Base-by-base conservation (phyloP, 2,797 vertebrate species). In the Remorina albescens region DNA sequence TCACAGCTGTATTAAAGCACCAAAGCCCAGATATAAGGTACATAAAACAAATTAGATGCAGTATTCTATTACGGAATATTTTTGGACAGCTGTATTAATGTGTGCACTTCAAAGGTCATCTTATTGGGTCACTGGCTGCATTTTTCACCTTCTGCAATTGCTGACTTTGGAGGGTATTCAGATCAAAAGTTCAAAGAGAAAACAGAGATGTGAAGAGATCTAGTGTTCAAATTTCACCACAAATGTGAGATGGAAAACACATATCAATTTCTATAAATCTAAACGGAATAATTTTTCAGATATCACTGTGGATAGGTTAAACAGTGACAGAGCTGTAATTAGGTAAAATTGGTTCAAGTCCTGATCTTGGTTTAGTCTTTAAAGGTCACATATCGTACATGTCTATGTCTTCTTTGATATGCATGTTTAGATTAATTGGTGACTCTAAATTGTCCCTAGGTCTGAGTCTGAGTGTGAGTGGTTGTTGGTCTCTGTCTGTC, bases 1-100 rank as follows among this genome's bases (percentile, higher is more conserved):
- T 94, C 90, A 85, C 88, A 86, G 89, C 88, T 85, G 83, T 78
- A 90, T 93, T 92, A 92, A 91, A 91, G 86, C 86, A 88, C 79
- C 82, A 73, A 88, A 89, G 88, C 88, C 89, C 74, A 89, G 82
- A 93, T 92, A 87, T 86, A 86, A 90, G 85, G 77, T 86, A 86
- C 86, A 87, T 86, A 83, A 84, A 85, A 92, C 86, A 91, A 90
- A 92, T 92, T 92, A 89, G 90, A 93, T 89, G 91, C 86, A 86
- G 86, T 88, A 76, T 86, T 78, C 63, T 60, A 67, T 77, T 84
- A 58, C 83, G 65, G 73, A 73, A 67, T 76, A 56, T 88, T 80
- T 66, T 80, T 78, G 90, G 93, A 92, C 93, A 94, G 92, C 85
- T 79, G 81, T 88, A 93, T 94, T 94, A 93, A 94, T 92, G 91